phyloP scores from a whole-genome alignment of 2,888 invertebrate species.

The Gastracanthus pulcherrimus region DNA sequence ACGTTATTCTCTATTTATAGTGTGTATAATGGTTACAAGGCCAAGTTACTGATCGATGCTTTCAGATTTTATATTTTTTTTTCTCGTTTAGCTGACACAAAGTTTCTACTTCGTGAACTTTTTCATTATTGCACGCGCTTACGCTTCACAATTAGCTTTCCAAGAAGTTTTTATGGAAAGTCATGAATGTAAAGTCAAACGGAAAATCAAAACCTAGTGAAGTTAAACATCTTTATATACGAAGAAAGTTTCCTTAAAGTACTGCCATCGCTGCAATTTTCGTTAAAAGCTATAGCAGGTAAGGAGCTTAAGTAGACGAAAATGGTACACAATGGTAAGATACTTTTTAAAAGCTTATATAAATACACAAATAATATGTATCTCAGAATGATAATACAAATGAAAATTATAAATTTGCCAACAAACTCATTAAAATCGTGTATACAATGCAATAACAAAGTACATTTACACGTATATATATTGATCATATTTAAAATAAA shows the following conservation, averaged over 20 bases:
- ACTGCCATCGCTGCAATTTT: constrained; percentile 3
- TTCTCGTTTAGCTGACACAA: not conserved
- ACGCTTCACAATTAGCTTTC: constrained; percentile 11
- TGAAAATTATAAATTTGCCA: too few species aligned
- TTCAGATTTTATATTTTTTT: not conserved
- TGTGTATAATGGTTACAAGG: constrained; percentile 14
- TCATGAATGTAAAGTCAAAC: constrained; percentile 12
- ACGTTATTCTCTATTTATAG: not conserved
- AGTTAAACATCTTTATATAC: constrained; percentile 35
- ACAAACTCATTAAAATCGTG: too few species aligned
- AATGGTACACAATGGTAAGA: too few species aligned
- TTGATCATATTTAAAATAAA: too few species aligned
- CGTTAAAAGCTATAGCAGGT: not conserved
- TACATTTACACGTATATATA: too few species aligned
- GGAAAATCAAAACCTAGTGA: constrained; percentile 32
- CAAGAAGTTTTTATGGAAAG: not conserved
- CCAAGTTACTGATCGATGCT: not conserved
- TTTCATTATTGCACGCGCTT: not conserved
- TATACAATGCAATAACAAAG: too few species aligned
- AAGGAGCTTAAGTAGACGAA: constrained; percentile 23
- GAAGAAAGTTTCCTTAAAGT: constrained; percentile 29
- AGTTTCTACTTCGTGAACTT: not conserved
- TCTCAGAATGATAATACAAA: too few species aligned
- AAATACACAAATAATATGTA: too few species aligned
- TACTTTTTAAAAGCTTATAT: too few species aligned